phyloP scores from a whole-genome alignment of 2,888 invertebrate genomes.

The Rhodophaea formosa region DNA sequence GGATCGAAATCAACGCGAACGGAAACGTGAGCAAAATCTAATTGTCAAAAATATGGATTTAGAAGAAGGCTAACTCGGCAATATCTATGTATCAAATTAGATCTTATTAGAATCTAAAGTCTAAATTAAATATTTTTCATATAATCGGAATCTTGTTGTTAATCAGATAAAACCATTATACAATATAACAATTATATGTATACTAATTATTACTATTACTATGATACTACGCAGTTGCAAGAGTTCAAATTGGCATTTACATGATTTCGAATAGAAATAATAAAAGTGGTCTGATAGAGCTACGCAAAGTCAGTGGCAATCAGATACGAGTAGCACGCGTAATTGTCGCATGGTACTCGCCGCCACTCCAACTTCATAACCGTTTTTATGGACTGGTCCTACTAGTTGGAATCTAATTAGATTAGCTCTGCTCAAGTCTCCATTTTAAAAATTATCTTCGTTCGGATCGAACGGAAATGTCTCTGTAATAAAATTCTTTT shows the following conservation, averaged over 20 bases:
- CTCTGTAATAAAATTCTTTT: constrained; percentile 62
- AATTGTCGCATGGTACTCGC: constrained; percentile 48
- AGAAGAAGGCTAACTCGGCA: background rate
- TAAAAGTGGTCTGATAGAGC: constrained; percentile 31
- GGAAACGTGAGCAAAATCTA: no score
- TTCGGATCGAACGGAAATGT: constrained; percentile 62
- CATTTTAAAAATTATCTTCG: constrained; percentile 59
- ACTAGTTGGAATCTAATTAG: constrained; percentile 61
- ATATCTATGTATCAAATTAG: background rate
- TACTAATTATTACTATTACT: no score
- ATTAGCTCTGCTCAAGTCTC: constrained; percentile 52
- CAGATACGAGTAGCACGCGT: constrained; percentile 47
- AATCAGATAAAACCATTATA: background rate
- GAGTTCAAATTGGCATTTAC: background rate
- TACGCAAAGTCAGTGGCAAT: constrained; percentile 36
- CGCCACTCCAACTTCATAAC: constrained; percentile 49
- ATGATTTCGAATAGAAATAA: constrained; percentile 36
- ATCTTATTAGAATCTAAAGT: background rate
- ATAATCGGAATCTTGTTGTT: background rate
- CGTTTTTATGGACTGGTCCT: constrained; percentile 54
- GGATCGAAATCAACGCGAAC: no score
- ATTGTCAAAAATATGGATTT: background rate
- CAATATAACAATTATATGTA: no score
- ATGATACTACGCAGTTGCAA: background rate
- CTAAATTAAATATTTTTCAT: background rate